Conservation (phyloP, 1,140 invertebrate species). For the Diabrotica virgifera region DNA sequence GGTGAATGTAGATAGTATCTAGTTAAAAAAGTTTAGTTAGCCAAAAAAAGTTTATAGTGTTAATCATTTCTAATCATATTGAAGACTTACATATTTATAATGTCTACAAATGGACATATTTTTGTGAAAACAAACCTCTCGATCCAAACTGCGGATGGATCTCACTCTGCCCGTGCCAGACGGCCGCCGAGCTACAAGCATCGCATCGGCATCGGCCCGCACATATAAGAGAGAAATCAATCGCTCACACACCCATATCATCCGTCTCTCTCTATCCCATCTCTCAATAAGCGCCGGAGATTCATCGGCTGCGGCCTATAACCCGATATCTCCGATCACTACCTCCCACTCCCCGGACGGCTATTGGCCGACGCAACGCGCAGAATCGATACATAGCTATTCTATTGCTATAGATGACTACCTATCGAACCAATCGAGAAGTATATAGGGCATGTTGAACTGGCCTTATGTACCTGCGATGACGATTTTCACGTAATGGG, state of each 20-base stretch:
- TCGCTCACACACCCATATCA: conserved; percentile 19
- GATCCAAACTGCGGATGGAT: too few relatives aligned
- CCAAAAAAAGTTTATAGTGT: too few relatives aligned
- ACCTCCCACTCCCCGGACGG: conserved; percentile 19
- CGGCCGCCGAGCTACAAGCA: background rate
- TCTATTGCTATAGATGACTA: conserved; percentile 51
- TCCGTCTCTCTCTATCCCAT: conserved; percentile 19
- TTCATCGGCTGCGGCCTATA: conserved; percentile 20
- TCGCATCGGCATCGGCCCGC: conserved; percentile 1
- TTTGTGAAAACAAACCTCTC: too few relatives aligned
- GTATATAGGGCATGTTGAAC: conserved; percentile 38
- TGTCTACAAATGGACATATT: too few relatives aligned
- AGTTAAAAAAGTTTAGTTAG: too few relatives aligned
- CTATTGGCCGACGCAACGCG: conserved; percentile 42
- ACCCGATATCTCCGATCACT: conserved; percentile 19
- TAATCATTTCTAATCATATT: too few relatives aligned
- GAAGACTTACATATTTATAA: too few relatives aligned
- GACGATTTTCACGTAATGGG: conserved; percentile 19
- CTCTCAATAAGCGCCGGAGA: conserved; percentile 15
- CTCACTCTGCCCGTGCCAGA: background rate
- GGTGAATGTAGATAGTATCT: too few relatives aligned
- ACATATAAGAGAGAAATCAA: conserved; percentile 17
- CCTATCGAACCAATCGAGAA: conserved; percentile 49
- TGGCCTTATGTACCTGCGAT: conserved; percentile 15
- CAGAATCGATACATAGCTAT: conserved; percentile 49